These are phyloP conservation scores for Stylophora pistillata DNA, from an alignment of 64 coral and sea anemone species.

Conservation along the genomic window DNA sequence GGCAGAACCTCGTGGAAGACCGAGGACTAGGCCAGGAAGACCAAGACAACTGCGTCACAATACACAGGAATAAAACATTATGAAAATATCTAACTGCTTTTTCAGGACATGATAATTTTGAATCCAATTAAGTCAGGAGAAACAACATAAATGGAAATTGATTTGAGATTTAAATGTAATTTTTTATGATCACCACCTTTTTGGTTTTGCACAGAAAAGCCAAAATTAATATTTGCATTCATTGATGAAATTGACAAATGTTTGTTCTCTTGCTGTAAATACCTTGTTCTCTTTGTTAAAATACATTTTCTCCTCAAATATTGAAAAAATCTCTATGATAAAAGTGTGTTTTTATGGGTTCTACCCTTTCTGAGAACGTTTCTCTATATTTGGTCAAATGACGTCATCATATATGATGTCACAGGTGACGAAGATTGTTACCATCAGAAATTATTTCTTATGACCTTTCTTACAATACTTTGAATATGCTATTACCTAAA, in stretches of 20 bases:
- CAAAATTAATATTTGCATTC: neutral
- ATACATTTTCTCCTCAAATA: slow-evolving; percentile 1
- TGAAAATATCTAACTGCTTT: neutral
- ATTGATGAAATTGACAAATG: neutral
- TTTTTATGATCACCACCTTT: neutral
- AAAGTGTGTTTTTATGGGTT: neutral
- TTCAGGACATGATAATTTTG: neutral
- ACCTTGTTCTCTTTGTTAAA: slow-evolving; percentile 9
- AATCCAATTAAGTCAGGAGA: too few species aligned
- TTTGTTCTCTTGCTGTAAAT: slow-evolving; percentile 7
- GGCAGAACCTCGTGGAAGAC: neutral
- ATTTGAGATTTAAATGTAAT: too few species aligned
- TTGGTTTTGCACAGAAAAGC: neutral
- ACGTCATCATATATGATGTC: too few species aligned
- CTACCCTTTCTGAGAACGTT: neutral
- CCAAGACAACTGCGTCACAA: neutral
- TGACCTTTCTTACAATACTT: too few species aligned
- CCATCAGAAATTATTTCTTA: too few species aligned
- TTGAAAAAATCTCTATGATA: neutral
- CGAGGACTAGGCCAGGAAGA: neutral
- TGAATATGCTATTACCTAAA: too few species aligned
- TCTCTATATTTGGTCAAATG: too few species aligned
- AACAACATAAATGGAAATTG: too few species aligned
- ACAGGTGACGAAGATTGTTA: too few species aligned
- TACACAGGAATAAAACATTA: slow-evolving; percentile 5